Evolutionary conservation across 2,888 invertebrate species (phyloP), one percentile per base, ranked within the genome.

Genomic region (Dugesia japonica): DNA sequence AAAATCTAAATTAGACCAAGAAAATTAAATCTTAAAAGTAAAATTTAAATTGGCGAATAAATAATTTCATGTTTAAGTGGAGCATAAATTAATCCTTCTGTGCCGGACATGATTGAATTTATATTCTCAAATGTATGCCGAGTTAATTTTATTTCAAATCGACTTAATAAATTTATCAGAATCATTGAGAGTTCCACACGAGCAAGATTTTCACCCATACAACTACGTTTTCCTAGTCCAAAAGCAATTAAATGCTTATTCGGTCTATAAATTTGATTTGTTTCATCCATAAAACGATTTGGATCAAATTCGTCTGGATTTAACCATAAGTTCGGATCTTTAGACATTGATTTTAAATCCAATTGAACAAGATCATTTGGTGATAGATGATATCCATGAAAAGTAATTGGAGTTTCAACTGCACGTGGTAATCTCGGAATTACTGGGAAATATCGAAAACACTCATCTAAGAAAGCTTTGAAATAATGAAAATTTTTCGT

Each of bases 221-320:
- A 75, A 9, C 75, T 56, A 9, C 75, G 42, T 23, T 42, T 75
- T 15, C 75, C 75, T 17, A 75, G 1, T 38, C 75, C 75, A 75
- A 75, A 75, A 26, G 56, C 17, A 20, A 56, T 56, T 20, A 75
- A 42, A 42, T 75, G 23, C 23, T 75, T 71, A 23, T 26, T 75
- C 1, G 75, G 75, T 23, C 56, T 38, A 71, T 75, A 75, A 23
- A 23, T 1, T 26, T 71, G 56, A 1, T 23, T 42, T n/a, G n/a
- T 56, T 31, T 31, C 74, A 38, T 75, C 56, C 26, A 75, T 26
- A 27, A 75, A 75, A 4, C 75, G 56, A 26, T 26, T 23, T 13
- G 75, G 75, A 20, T 75, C 28, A 23, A 75, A 75, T 26, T 23
- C 9, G 17, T 56, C 7, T 4, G 75, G 75, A 26, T 75, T 7